A percentile compares a stretch with the other conserved stretches of the same genome.
These are phyloP conservation scores for Pseudocheirus occidentalis DNA, from an alignment of 2,797 vertebrate genomes.

Conservation along the genomic window DNA sequence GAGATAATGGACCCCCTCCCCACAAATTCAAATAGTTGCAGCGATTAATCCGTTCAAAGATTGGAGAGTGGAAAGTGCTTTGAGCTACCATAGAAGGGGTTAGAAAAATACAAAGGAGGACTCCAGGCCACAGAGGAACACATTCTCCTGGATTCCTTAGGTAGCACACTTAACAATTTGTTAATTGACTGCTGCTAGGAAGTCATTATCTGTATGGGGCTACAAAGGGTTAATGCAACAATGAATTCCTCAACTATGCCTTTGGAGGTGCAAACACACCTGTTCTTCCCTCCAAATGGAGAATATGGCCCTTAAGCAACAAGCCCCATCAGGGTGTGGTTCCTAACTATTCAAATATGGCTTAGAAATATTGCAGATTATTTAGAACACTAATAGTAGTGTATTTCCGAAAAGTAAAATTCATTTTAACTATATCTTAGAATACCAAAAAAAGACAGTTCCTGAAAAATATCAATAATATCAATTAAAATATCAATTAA, in stretches of 20 bases:
- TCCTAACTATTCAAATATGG: neutral
- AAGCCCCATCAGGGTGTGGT: neutral
- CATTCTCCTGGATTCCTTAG: neutral
- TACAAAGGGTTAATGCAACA: conserved; percentile 67
- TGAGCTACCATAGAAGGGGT: conserved; percentile 6
- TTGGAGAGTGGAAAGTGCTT: conserved; percentile 50
- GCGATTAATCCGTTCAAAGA: conserved; percentile 68
- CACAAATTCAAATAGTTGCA: neutral
- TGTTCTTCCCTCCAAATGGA: conserved; percentile 11
- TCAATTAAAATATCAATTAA: neutral
- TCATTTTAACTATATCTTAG: neutral
- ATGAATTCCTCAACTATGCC: conserved; percentile 10
- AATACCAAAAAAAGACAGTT: neutral
- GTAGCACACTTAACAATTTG: neutral
- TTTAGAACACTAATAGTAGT: neutral
- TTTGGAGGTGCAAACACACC: neutral
- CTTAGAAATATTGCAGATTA: neutral
- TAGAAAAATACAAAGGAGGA: conserved; percentile 38
- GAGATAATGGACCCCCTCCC: conserved; percentile 55
- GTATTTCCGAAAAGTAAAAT: conserved; percentile 2
- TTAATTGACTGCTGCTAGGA: conserved; percentile 66
- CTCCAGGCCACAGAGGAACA: conserved; percentile 34
- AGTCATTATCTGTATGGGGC: conserved; percentile 46
- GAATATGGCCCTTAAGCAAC: too few relatives aligned
- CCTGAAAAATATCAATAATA: too few relatives aligned